Evolutionary conservation across 2,797 vertebrate genomes (phyloP).

Genomic region (Brotula barbata): DNA sequence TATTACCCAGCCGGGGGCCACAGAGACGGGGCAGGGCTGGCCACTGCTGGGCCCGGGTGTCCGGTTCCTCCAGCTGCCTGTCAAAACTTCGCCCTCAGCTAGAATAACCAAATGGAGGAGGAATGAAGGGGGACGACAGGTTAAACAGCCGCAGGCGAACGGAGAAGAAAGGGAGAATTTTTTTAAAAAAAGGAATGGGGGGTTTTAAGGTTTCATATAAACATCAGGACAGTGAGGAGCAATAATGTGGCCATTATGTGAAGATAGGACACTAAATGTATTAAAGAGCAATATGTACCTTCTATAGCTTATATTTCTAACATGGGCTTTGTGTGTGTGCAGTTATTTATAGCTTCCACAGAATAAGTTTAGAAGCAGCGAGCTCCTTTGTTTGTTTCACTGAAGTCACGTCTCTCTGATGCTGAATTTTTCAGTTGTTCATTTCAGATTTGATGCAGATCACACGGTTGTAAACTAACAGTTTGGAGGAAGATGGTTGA

Average conservation of each 20-base stretch:
- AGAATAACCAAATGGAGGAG: conserved; percentile 63
- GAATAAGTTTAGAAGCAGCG: conserved; percentile 63
- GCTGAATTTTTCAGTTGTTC: conserved; percentile 46
- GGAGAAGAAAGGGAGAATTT: conserved; percentile 54
- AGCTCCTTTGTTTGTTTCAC: conserved; percentile 57
- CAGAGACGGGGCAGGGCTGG: conserved; percentile 70
- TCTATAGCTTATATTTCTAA: conserved; percentile 56
- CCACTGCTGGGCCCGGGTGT: conserved; percentile 76
- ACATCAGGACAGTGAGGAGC: conserved; percentile 35
- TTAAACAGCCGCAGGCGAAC: conserved; percentile 70
- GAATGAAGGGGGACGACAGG: conserved; percentile 69
- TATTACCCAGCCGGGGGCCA: conserved; percentile 71
- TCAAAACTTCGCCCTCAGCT: conserved; percentile 76
- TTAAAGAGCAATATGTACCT: conserved; percentile 26
- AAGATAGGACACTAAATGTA: conserved; percentile 36
- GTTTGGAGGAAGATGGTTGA: conserved; percentile 38
- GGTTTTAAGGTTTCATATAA: conserved; percentile 45
- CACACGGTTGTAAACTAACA: conserved; percentile 41
- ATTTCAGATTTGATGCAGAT: conserved; percentile 36
- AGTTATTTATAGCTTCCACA: conserved; percentile 70
- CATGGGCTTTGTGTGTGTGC: conserved; percentile 12
- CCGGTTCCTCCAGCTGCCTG: conserved; percentile 77
- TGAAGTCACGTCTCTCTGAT: conserved; percentile 51
- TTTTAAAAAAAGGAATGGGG: conserved; percentile 29
- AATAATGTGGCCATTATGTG: conserved; percentile 26